Percentiles rank a stretch among this genome's conserved stretches.
Evolutionary conservation across 2,113 vertebrate genomes (phyloP).

Genomic region (Sinocyclocheilus anophthalmus): DNA sequence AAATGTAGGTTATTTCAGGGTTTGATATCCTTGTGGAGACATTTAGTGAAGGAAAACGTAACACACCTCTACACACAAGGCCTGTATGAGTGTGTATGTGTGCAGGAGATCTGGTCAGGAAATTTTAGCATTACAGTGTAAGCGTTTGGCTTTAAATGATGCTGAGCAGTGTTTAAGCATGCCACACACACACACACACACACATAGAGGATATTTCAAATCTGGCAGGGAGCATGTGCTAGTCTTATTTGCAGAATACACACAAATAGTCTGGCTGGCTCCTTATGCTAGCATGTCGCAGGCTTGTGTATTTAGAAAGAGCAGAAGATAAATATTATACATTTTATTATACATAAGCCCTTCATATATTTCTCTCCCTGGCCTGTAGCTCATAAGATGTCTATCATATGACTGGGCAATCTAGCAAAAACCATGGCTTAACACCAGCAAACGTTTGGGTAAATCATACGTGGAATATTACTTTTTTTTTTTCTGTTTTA

Average conservation of each 20-base stretch:
- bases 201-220: not conserved
- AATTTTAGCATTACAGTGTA: slow-evolving; percentile 12
- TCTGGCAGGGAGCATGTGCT: slow-evolving; percentile 31
- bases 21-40: not conserved
- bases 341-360: not conserved
- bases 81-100: not conserved
- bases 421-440: not conserved
- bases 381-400: not conserved
- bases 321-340: not conserved
- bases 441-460: not conserved
- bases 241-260: slow-evolving; percentile 38
- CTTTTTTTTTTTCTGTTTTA: not conserved
- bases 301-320: not conserved
- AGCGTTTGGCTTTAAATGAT: slow-evolving; percentile 11
- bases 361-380: not conserved
- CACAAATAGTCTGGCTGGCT: slow-evolving; percentile 30
- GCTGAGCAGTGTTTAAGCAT: slow-evolving; percentile 12
- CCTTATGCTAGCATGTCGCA: slow-evolving; percentile 29
- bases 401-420: not conserved
- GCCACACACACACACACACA: not conserved
- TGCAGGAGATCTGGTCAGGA: not conserved
- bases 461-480: not conserved
- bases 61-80: not conserved
- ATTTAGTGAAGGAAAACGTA: not conserved
- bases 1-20: not conserved